These are phyloP conservation scores for Hipposideros larvatus DNA, from an alignment of 2,797 vertebrate species.

Conservation along the genomic window DNA sequence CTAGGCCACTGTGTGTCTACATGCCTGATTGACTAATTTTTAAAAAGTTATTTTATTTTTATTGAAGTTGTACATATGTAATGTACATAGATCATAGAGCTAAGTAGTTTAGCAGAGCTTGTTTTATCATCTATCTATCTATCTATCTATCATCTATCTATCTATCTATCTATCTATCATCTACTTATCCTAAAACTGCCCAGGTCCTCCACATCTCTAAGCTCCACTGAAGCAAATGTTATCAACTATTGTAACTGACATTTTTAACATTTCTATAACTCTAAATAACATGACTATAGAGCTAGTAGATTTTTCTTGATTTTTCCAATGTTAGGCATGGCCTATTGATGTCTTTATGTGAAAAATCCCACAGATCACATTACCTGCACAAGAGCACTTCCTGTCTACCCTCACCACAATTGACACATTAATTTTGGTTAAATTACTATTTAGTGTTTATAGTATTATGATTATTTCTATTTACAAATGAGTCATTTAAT, in stretches of 20 bases:
- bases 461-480: not conserved
- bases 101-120: not conserved
- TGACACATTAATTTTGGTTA: not conserved
- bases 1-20: not conserved
- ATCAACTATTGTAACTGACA: not conserved
- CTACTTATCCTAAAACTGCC: too few relatives aligned
- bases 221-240: not conserved
- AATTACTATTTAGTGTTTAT: not conserved
- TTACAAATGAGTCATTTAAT: not conserved
- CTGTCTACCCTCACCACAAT: not conserved
- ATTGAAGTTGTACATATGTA: not conserved
- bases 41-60: not conserved
- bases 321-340: not conserved
- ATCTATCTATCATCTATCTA: too few relatives aligned
- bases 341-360: too few relatives aligned
- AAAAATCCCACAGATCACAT: not conserved
- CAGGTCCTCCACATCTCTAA: not conserved
- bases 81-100: not conserved
- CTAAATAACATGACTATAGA: not conserved
- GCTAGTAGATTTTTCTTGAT: not conserved
- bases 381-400: not conserved
- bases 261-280: not conserved
- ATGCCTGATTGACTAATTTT: not conserved
- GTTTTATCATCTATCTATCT: too few relatives aligned
- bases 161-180: too few relatives aligned